Evolutionary conservation across 2,113 vertebrate species (phyloP).

Genomic region (Corydoras maculifer): DNA sequence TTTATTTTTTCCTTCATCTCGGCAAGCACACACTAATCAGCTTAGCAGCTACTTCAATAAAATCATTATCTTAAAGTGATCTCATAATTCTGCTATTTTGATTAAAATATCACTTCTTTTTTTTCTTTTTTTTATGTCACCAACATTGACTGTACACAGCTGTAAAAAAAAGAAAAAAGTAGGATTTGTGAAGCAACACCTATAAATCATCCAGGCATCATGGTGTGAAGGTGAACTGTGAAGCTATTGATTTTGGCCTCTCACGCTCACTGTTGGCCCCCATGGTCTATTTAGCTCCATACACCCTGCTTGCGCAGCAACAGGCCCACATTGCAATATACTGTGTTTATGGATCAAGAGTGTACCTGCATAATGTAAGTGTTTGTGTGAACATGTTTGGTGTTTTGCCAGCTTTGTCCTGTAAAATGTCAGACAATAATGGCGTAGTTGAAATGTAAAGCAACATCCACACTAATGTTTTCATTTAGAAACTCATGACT

Average conservation of each 20-base stretch:
- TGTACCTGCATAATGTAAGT: conserved; percentile 29
- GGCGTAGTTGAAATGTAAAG: conserved; percentile 35
- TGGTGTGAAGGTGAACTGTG: conserved; percentile 32
- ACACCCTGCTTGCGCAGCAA: conserved; percentile 18
- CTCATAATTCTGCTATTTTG: background rate
- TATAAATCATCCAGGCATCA: conserved; percentile 26
- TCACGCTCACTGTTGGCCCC: conserved; percentile 16
- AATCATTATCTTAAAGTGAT: background rate
- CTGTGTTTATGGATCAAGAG: conserved; percentile 12
- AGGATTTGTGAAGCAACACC: conserved; percentile 13
- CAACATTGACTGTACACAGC: background rate
- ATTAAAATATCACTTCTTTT: background rate
- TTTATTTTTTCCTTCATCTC: background rate
- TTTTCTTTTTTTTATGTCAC: background rate
- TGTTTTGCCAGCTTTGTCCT: conserved; percentile 5
- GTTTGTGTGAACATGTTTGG: conserved; percentile 53
- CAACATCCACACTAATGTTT: background rate
- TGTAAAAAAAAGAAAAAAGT: conserved; percentile 25
- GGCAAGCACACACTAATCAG: background rate
- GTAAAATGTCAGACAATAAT: conserved; percentile 13
- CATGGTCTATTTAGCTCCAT: conserved; percentile 27
- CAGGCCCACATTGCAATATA: conserved; percentile 20
- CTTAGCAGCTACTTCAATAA: background rate
- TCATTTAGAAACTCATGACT: no score
- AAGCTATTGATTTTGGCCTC: conserved; percentile 35